Conservation (phyloP, 2,888 invertebrate genomes). For the Sphaerophoria rueppellii region DNA sequence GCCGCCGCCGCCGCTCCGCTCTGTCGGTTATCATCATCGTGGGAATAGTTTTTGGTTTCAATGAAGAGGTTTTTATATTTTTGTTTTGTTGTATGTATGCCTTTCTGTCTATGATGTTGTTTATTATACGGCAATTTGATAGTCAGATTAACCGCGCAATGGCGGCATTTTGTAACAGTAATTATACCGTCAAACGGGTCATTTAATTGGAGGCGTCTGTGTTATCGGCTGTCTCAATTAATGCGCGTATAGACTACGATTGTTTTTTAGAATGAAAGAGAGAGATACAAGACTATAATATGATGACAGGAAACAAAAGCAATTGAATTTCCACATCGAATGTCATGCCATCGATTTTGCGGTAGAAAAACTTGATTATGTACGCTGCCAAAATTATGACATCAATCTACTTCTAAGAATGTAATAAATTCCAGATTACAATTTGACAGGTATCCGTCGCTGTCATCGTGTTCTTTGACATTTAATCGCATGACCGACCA, state of each 20-base stretch:
- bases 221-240: slow-evolving; percentile 40
- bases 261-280: background rate
- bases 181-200: slow-evolving; percentile 61
- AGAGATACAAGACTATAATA: background rate
- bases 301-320: slow-evolving; percentile 72
- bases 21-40: slow-evolving; percentile 46
- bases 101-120: slow-evolving; percentile 28
- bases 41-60: slow-evolving; percentile 56
- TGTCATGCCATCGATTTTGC: slow-evolving; percentile 44
- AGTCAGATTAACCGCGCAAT: slow-evolving; percentile 51
- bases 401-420: slow-evolving; percentile 46
- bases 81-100: background rate
- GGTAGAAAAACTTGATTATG: no score
- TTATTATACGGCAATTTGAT: slow-evolving; percentile 31
- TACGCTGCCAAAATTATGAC: background rate
- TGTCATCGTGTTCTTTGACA: slow-evolving; percentile 35
- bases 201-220: slow-evolving; percentile 64
- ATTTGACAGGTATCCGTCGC: slow-evolving; percentile 64
- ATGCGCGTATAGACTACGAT: background rate
- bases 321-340: slow-evolving; percentile 57
- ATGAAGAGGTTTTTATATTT: slow-evolving; percentile 6
- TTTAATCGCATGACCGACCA: slow-evolving; percentile 49
- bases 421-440: slow-evolving; percentile 59
- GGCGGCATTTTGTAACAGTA: slow-evolving; percentile 44
- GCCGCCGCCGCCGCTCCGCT: background rate